A percentile compares a stretch with the other conserved stretches of the same genome.
These are phyloP conservation scores for Patella vulgata DNA, from an alignment of 1,140 invertebrate species.

Conservation along the genomic window DNA sequence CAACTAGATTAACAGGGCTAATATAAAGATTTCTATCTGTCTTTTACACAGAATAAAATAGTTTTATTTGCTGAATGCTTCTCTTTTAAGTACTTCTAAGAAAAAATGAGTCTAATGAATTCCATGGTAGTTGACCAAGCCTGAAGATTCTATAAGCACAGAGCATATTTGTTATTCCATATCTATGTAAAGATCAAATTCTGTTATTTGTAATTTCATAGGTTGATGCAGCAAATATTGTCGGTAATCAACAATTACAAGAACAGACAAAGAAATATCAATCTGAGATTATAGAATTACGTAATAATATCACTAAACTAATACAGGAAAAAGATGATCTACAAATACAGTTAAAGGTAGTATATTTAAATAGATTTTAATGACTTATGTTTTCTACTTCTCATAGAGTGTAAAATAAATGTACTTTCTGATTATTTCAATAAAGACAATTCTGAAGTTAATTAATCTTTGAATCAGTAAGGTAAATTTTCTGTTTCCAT, in stretches of 20 bases:
- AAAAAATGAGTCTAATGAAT: too few species aligned
- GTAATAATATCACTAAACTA: constrained; percentile 34
- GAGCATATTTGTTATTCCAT: too few species aligned
- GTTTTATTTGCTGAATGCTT: too few species aligned
- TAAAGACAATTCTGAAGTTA: too few species aligned
- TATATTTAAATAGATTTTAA: neutral
- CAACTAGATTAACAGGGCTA: too few species aligned
- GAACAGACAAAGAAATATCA: constrained; percentile 49
- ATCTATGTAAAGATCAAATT: neutral
- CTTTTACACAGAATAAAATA: too few species aligned
- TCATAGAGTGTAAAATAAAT: neutral
- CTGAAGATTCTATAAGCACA: too few species aligned
- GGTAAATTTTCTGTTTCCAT: too few species aligned
- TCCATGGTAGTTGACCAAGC: too few species aligned
- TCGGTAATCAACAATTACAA: constrained; percentile 58
- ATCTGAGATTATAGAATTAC: constrained; percentile 43
- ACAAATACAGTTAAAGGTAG: constrained; percentile 53
- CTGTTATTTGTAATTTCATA: constrained; percentile 13
- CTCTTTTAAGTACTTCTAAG: too few species aligned
- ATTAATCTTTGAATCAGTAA: too few species aligned
- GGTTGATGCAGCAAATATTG: constrained; percentile 54
- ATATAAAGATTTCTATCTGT: too few species aligned
- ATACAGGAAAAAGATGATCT: constrained; percentile 56
- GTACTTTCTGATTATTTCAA: neutral
- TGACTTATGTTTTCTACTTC: neutral